Evolutionary conservation across 2,113 vertebrate species (phyloP), one percentile per base, ranked within the genome.

Genomic region (Setophaga kirtlandii): DNA sequence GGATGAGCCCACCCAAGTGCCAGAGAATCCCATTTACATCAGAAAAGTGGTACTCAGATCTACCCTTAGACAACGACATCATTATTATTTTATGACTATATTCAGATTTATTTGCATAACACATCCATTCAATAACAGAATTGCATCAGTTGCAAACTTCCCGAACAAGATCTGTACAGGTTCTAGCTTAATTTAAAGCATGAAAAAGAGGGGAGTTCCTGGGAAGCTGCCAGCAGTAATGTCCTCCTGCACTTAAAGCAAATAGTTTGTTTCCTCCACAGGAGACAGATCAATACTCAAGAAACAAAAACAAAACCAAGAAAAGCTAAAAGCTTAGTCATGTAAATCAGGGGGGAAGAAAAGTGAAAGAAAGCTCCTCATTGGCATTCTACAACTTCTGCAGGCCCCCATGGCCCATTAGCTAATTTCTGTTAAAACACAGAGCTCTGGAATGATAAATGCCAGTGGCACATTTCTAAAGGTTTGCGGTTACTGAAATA

Each of bases 201-300:
- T 28, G 55, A 50, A 55, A 28, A 89, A 64, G n/a, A 91, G 47
- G n/a, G 50, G 42, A 84, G 65, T 35, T 74, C 91, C 74, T 94
- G 96, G 93, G 80, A 80, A 88, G 86, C 60, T 88, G 97, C 96
- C 96, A 97, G 74, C 44, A 60, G 60, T 65, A 91, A 93, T 47
- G 92, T 93, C 81, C 47, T 94, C 89, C 78, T 93, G 95, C 82
- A 90, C 69, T 22, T 95, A 70, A 94, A 96, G 96, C 94, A 97
- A 97, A 96, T 83, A 93, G 95, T 97, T 97, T 98, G 96, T 97
- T 97, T 97, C 97, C 94, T 98, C 96, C 83, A n/a, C 80, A 92
- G 96, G 97, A 97, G 97, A 96, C 69, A 89, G 91, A 95, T 96
- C 94, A 97, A 97, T 93, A 97, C 95, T 94, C 88, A 62, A 96